Evolutionary conservation across 2,888 invertebrate species (phyloP), one percentile per base, ranked within the genome.

Genomic region (Cosmopolites sordidus): DNA sequence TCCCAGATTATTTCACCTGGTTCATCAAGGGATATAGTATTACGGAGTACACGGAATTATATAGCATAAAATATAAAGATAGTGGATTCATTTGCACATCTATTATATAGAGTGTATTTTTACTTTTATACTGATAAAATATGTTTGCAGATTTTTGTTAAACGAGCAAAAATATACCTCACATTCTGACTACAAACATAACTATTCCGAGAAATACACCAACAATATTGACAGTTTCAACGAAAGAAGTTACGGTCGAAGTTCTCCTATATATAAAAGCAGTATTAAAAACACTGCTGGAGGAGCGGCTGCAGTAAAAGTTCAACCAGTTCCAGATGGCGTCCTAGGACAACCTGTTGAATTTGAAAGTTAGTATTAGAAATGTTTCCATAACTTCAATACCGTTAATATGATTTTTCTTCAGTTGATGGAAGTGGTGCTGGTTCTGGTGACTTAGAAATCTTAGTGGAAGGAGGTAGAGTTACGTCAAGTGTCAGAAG

Each of bases 391-490:
- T 22, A 5, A 8, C 8, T 22, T 22, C n/a, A n/a, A 22, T 22
- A 22, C 8, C 8, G 8, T 22, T 22, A 5, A 22, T 37, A 37
- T 12, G 3, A n/a, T 12, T 39, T 43, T 43, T 60, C 69, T 73
- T 33, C 69, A 94, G 94, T 98, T 75, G 96, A 98, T 75, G 95
- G 96, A 51, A 89, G 92, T 54, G 83, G 85, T 60, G 96, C 97
- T n/a, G 97, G 97, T 30, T 92, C 94, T 2, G 98, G 97, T 12
- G 95, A 96, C 75, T 76, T 98, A 61, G 97, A 97, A 75, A 89
- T 98, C 61, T 82, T 96, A 60, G 95, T 96, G 6, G 95, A 96
- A 68, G 95, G 94, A 33, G 91, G 95, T 2, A 86, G 93, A 59
- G 95, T 97, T 17, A 92, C 94, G 6, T 96, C 96, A 64, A 92